Evolutionary conservation across 2,888 invertebrate species (phyloP), one percentile per base, ranked within the genome.

Genomic region (Ophion ellenae): DNA sequence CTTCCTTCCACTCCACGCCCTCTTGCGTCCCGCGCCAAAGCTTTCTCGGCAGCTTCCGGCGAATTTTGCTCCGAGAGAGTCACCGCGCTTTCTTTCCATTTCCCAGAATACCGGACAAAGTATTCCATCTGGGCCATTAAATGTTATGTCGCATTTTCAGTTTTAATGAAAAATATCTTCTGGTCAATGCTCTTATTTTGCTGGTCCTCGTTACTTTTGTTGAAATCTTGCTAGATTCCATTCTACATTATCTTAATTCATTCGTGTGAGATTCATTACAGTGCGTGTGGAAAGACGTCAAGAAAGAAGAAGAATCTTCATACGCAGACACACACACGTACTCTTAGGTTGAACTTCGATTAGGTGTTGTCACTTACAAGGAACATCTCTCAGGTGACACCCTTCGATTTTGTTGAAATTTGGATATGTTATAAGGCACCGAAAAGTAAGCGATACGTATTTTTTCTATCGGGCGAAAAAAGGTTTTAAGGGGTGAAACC

Each of bases 21-120:
- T 71, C 36, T 66, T 11, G 64, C 61, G 11, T 69, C 45, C 75
- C 53, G 10, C 53, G n/a, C 61, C 69, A 59, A 73, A 64, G 64
- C 73, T 73, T 66, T 80, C 80, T 57, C 80, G 73, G 24, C 57
- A 73, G 73, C 73, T 76, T 80, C 79, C 76, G 71, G 83, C 71
- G 57, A 83, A 67, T 76, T 67, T 74, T 47, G 28, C 66, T 36
- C 28, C 59, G 7, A 14, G 67, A 14, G 67, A 75, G 47, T 32
- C 47, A 64, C 59, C 75, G 32, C 64, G 75, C 47, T 75, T 75
- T 75, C 47, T 36, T 75, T 64, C 45, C 75, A 75, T 59, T 63
- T 59, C 45, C 63, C 74, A 45, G 40, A 40, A 74, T 74, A 20
- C 74, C 63, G 63, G 6, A 74, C 17, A 74, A 63, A 74, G 61